phyloP scores from a whole-genome alignment of 2,888 invertebrate species.

The Tipula confusa region DNA sequence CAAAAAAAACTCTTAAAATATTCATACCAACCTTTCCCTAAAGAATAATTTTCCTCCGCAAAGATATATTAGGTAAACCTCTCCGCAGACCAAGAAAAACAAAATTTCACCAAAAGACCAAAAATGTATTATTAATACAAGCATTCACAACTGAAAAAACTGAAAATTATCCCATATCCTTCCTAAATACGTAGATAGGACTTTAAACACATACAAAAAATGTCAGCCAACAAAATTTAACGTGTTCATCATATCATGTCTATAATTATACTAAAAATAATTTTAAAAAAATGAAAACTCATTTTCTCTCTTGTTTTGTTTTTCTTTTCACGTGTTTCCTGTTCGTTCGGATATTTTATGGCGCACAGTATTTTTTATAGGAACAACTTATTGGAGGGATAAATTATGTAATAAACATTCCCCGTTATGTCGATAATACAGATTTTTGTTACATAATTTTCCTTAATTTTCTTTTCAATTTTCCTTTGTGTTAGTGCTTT shows the following conservation, averaged over 20 bases:
- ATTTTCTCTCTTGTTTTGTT: neutral
- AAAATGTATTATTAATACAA: too few relatives aligned
- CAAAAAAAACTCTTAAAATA: neutral
- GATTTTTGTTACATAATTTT: neutral
- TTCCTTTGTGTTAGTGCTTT: neutral
- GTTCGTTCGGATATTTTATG: neutral
- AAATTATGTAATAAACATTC: neutral
- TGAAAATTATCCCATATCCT: neutral
- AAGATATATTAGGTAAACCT: neutral
- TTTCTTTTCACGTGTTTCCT: neutral
- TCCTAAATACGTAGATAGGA: neutral
- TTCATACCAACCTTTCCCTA: neutral
- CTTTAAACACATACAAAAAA: neutral
- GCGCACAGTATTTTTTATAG: neutral
- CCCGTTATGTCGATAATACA: neutral
- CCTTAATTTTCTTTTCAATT: neutral
- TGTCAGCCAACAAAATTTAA: neutral
- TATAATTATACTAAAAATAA: neutral
- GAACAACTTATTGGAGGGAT: neutral
- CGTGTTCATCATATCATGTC: neutral
- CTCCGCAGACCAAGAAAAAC: neutral
- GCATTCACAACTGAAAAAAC: neutral
- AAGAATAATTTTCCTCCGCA: neutral
- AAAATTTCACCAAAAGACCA: neutral
- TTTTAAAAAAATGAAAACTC: neutral